Percentiles rank a stretch among this genome's conserved stretches.
These are phyloP conservation scores for Cynopterus sphinx DNA, from an alignment of 2,797 vertebrate species.

Conservation along the genomic window DNA sequence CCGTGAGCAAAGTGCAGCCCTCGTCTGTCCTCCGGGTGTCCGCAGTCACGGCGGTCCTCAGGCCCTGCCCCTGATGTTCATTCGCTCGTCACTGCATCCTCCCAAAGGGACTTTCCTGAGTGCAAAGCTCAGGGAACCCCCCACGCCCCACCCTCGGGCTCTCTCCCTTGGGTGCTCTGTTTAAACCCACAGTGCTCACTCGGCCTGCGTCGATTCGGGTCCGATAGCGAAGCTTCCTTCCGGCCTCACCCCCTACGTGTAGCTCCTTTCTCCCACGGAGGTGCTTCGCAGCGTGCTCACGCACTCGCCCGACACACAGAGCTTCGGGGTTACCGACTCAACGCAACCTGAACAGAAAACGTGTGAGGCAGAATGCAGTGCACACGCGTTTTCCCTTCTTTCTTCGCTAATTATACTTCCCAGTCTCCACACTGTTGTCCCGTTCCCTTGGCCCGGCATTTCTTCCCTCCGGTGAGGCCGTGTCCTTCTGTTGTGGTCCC, in stretches of 20 bases:
- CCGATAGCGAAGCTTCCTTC: background rate
- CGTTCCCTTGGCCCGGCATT: background rate
- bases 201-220: background rate
- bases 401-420: background rate
- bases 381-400: background rate
- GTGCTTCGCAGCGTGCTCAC: background rate
- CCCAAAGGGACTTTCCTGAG: background rate
- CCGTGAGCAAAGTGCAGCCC: too few species aligned
- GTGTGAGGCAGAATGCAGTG: too few species aligned
- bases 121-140: background rate
- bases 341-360: background rate
- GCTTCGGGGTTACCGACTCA: background rate
- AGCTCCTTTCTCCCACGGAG: background rate
- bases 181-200: background rate
- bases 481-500: background rate
- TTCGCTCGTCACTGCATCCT: too few species aligned
- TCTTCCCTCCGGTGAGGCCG: background rate
- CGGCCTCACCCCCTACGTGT: background rate
- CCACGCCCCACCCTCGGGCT: rapidly evolving
- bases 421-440: background rate
- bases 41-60: too few species aligned
- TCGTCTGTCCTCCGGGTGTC: too few species aligned
- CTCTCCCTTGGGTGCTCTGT: rapidly evolving
- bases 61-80: too few species aligned
- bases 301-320: background rate